These are phyloP conservation scores for Yponomeuta evonymella DNA, from an alignment of 2,888 invertebrate genomes.

Conservation along the genomic window DNA sequence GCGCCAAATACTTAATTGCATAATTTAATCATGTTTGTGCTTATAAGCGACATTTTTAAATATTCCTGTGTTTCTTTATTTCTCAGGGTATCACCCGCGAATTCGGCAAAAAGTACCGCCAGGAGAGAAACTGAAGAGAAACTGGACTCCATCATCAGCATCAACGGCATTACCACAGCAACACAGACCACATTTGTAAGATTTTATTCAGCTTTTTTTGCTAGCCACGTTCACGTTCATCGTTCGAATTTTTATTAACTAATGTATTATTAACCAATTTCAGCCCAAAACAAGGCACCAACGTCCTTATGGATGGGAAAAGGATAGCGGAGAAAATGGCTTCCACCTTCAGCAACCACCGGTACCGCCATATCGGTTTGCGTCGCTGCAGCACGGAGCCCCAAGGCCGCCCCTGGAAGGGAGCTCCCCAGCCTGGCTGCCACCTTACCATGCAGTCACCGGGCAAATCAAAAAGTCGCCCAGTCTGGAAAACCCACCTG, in stretches of 20 bases:
- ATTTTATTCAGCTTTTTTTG: constrained; percentile 24
- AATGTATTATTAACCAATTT: constrained; percentile 30
- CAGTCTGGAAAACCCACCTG: constrained; percentile 60
- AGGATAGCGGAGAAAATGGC: constrained; percentile 53
- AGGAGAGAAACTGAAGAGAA: constrained; percentile 51
- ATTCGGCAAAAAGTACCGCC: constrained; percentile 77
- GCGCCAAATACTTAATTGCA: too few relatives aligned
- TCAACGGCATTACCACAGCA: constrained; percentile 78
- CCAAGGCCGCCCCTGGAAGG: constrained; percentile 52
- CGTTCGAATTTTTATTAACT: background rate
- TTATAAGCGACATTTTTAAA: too few relatives aligned
- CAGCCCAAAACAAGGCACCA: constrained; percentile 86
- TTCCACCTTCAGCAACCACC: constrained; percentile 74
- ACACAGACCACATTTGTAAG: constrained; percentile 89
- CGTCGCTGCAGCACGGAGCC: constrained; percentile 80
- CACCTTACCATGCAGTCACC: constrained; percentile 45
- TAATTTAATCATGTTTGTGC: too few relatives aligned
- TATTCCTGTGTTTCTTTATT: background rate
- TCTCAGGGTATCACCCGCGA: constrained; percentile 82
- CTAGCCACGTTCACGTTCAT: background rate
- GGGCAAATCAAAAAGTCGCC: constrained; percentile 52
- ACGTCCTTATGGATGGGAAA: constrained; percentile 85
- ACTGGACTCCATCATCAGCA: constrained; percentile 63
- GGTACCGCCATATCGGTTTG: constrained; percentile 78
- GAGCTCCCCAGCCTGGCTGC: constrained; percentile 56